These are phyloP conservation scores for Trissoscelio sp. DNA, from an alignment of 2,888 invertebrate species.

Conservation along the genomic window DNA sequence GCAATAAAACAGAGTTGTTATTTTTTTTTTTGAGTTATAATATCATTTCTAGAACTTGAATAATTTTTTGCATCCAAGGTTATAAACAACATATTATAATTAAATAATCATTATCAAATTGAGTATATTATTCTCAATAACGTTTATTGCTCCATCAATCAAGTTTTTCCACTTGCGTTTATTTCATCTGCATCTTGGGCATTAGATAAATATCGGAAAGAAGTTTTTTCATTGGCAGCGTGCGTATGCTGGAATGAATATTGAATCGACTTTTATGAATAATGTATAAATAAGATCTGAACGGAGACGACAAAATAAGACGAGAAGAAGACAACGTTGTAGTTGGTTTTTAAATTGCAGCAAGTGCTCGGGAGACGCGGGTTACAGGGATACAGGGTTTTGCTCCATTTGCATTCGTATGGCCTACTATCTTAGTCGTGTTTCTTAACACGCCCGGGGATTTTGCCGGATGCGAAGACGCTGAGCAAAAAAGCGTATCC, in stretches of 20 bases:
- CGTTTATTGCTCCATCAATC: conserved; percentile 39
- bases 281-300: conserved; percentile 61
- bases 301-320: conserved; percentile 35
- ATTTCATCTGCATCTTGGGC: conserved; percentile 36
- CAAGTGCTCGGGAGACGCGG: conserved; percentile 50
- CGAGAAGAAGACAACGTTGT: conserved; percentile 40
- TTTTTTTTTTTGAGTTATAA: too few species aligned
- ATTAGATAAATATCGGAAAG: conserved; percentile 40
- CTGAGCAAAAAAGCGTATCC: conserved; percentile 66
- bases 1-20: background rate
- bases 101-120: conserved; percentile 18
- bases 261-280: conserved; percentile 62
- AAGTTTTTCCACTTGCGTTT: conserved; percentile 33
- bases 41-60: too few species aligned
- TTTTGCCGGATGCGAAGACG: conserved; percentile 66
- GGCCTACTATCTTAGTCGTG: conserved; percentile 69
- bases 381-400: conserved; percentile 55
- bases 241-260: conserved; percentile 50
- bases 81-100: conserved; percentile 4
- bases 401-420: conserved; percentile 70
- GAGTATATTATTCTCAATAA: conserved; percentile 5
- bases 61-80: too few species aligned
- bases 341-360: conserved; percentile 60
- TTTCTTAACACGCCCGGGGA: conserved; percentile 67
- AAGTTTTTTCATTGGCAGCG: conserved; percentile 21